A percentile compares a stretch with the other conserved stretches of the same genome.
phyloP scores from a whole-genome alignment of 2,888 invertebrate genomes.

The Pseudococcus jackbeardsleyi region DNA sequence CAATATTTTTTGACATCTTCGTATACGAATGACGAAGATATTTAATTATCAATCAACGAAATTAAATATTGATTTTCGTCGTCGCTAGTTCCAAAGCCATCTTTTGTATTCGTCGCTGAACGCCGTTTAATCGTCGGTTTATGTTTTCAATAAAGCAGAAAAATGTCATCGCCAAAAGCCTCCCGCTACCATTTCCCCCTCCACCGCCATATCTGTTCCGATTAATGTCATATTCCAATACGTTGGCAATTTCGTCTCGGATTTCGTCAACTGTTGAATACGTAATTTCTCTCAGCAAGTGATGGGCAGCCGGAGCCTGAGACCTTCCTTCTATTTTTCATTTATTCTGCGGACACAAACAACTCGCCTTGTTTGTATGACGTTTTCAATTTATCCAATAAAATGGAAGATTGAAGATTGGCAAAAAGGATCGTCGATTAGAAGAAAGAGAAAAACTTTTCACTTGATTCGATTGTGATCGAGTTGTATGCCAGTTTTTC shows the following conservation, averaged over 20 bases:
- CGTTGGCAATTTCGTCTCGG: slow-evolving; percentile 18
- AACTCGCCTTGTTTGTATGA: not conserved
- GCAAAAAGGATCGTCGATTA: not conserved
- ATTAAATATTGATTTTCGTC: slow-evolving; percentile 29
- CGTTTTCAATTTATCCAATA: slow-evolving; percentile 20
- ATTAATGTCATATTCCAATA: slow-evolving; percentile 27
- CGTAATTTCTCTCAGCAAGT: not conserved
- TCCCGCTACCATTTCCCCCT: not conserved
- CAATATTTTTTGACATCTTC: slow-evolving; percentile 41
- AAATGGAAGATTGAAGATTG: not conserved
- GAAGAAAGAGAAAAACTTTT: not conserved
- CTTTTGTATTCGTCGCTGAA: slow-evolving; percentile 24
- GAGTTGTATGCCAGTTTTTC: not conserved
- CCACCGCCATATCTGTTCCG: not conserved
- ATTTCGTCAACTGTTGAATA: slow-evolving; percentile 22
- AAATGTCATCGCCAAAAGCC: slow-evolving; percentile 26
- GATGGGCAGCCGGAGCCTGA: not conserved
- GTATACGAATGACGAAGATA: slow-evolving; percentile 23
- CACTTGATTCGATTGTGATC: not conserved
- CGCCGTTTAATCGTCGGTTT: not conserved
- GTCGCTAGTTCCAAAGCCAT: not conserved
- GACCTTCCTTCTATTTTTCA: not conserved
- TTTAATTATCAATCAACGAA: slow-evolving; percentile 35
- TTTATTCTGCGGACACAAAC: not conserved
- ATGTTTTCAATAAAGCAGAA: not conserved